Evolutionary conservation across 2,888 invertebrate genomes (phyloP).

Genomic region (Noctua fimbriata): DNA sequence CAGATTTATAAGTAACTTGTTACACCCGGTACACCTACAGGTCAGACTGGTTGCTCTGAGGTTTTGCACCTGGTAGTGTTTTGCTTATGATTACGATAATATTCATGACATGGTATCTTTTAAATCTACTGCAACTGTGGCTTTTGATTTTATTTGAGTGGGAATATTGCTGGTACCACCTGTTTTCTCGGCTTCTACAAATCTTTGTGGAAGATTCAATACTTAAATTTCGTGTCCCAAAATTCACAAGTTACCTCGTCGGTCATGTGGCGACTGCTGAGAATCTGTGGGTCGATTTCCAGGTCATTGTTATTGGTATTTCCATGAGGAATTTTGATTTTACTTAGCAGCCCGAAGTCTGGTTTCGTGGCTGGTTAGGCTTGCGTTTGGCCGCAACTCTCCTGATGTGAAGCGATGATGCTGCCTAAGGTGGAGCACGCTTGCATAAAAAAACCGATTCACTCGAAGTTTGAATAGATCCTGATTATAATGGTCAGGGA

Average conservation of each 20-base stretch:
- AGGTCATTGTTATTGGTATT: background rate
- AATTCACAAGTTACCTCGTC: background rate
- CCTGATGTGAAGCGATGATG: too few relatives aligned
- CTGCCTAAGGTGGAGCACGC: too few relatives aligned
- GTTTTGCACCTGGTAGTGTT: conserved; percentile 22
- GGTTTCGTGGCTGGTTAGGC: background rate
- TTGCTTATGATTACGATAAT: background rate
- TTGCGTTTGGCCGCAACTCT: too few relatives aligned
- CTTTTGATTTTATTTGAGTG: background rate
- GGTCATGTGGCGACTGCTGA: background rate
- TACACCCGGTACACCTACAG: conserved; percentile 20
- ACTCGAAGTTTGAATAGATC: too few relatives aligned
- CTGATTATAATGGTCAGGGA: too few relatives aligned
- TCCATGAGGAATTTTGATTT: too few relatives aligned
- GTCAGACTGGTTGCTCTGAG: conserved; percentile 32
- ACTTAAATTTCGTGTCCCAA: background rate
- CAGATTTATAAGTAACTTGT: conserved; percentile 18
- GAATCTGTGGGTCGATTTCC: background rate
- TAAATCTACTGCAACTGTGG: background rate
- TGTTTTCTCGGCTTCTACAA: background rate
- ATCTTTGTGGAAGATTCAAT: background rate
- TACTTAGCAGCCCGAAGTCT: background rate
- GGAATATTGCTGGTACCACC: background rate
- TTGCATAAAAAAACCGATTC: too few relatives aligned
- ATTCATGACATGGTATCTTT: background rate